Evolutionary conservation across 2,797 vertebrate genomes (phyloP).

Genomic region (Hephaestus fuliginosus): DNA sequence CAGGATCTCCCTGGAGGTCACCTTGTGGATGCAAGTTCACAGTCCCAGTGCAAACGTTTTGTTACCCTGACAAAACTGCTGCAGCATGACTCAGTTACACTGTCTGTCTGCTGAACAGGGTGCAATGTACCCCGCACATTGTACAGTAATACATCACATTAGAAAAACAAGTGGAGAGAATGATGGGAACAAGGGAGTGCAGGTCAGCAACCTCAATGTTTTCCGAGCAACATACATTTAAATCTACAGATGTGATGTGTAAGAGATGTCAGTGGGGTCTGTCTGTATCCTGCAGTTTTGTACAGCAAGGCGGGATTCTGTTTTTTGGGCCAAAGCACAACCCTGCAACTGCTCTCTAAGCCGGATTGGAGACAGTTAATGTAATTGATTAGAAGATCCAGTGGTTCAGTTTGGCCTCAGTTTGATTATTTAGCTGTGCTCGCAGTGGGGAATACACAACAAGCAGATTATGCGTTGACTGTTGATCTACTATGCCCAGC

Average conservation of each 20-base stretch:
- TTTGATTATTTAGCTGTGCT: slow-evolving; percentile 54
- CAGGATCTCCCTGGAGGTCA: slow-evolving; percentile 72
- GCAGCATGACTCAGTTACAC: slow-evolving; percentile 76
- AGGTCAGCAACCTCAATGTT: slow-evolving; percentile 73
- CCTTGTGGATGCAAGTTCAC: slow-evolving; percentile 75
- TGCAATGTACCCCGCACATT: slow-evolving; percentile 45
- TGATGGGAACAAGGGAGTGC: slow-evolving; percentile 45
- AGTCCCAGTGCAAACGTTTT: slow-evolving; percentile 62
- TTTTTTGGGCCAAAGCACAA: slow-evolving; percentile 25
- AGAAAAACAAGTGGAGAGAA: slow-evolving; percentile 43
- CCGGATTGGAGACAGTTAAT: slow-evolving; percentile 57
- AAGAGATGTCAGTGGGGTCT: slow-evolving; percentile 34
- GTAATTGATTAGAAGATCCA: slow-evolving; percentile 65
- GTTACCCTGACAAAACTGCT: slow-evolving; percentile 73
- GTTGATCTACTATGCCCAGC: slow-evolving; percentile 61
- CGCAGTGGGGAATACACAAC: slow-evolving; percentile 51
- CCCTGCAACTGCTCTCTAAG: slow-evolving; percentile 54
- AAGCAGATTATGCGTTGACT: slow-evolving; percentile 63
- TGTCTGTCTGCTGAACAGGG: slow-evolving; percentile 55
- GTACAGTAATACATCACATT: slow-evolving; percentile 68
- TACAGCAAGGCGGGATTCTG: background rate
- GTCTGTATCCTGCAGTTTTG: slow-evolving; percentile 22
- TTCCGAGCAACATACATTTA: slow-evolving; percentile 63
- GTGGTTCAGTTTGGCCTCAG: slow-evolving; percentile 50
- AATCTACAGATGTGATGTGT: slow-evolving; percentile 58